Conservation (phyloP, 2,888 invertebrate genomes). For the Tinea pellionella region DNA sequence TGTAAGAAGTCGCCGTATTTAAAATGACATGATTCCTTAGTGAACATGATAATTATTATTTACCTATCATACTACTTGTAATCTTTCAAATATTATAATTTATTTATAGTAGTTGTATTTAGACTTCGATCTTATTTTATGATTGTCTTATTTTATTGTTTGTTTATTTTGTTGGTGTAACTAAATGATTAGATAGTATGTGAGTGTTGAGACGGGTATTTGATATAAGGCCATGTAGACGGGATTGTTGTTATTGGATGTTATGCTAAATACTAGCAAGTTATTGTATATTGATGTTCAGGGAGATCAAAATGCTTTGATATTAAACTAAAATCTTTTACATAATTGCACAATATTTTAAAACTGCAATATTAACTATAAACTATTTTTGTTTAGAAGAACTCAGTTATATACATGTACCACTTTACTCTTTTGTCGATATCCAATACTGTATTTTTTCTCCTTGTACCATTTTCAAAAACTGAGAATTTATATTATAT, state of each 20-base stretch:
- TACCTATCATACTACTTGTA: background rate
- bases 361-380: background rate
- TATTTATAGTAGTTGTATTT: background rate
- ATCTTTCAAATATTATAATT: background rate
- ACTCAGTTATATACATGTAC: too few species aligned
- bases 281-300: background rate
- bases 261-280: slow-evolving; percentile 3
- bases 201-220: background rate
- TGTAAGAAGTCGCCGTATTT: slow-evolving; percentile 1
- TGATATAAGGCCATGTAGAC: background rate
- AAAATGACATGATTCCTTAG: background rate
- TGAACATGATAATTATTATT: background rate
- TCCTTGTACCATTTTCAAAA: background rate
- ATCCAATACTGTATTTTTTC: background rate
- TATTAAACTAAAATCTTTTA: background rate
- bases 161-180: background rate
- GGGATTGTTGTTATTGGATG: slow-evolving; percentile 3
- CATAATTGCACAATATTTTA: background rate
- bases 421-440: background rate
- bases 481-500: slow-evolving; percentile 1
- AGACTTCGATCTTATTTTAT: background rate
- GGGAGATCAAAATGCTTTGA: background rate
- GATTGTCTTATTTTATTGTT: background rate
- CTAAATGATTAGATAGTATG: background rate
- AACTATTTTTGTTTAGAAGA: background rate